Conservation (phyloP, 2,113 vertebrate species). For the Octodon degus region DNA sequence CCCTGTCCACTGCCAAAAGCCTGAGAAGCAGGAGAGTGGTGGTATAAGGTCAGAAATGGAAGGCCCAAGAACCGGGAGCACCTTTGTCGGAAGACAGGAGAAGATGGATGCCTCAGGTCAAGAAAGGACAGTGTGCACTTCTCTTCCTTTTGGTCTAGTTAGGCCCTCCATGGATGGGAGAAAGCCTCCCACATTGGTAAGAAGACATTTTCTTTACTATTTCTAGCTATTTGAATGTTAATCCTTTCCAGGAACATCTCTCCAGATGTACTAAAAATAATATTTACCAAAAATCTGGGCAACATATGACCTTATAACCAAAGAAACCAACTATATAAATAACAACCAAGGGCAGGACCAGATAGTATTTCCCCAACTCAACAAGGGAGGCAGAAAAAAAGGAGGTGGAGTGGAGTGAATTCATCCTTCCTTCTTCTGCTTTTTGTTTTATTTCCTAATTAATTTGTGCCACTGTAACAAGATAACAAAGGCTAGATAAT, state of each 20-base stretch:
- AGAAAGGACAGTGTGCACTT: background rate
- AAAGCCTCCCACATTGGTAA: background rate
- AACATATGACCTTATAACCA: background rate
- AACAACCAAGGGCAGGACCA: background rate
- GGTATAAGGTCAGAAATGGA: background rate
- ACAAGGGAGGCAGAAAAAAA: background rate
- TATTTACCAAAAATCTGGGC: background rate
- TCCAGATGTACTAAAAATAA: background rate
- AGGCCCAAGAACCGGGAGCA: background rate
- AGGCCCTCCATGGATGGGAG: background rate
- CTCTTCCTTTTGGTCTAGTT: background rate
- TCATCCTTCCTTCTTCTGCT: background rate
- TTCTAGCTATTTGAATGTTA: background rate
- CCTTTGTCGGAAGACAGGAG: background rate
- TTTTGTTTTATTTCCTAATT: background rate
- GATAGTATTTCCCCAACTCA: background rate
- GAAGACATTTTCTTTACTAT: background rate
- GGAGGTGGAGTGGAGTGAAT: background rate
- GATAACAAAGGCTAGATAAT: background rate
- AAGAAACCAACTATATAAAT: background rate
- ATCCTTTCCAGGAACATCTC: background rate
- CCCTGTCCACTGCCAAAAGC: background rate
- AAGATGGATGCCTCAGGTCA: background rate
- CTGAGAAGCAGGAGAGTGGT: background rate
- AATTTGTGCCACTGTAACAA: background rate